Evolutionary conservation across 2,113 vertebrate species (phyloP).

Genomic region (Plecotus auritus): DNA sequence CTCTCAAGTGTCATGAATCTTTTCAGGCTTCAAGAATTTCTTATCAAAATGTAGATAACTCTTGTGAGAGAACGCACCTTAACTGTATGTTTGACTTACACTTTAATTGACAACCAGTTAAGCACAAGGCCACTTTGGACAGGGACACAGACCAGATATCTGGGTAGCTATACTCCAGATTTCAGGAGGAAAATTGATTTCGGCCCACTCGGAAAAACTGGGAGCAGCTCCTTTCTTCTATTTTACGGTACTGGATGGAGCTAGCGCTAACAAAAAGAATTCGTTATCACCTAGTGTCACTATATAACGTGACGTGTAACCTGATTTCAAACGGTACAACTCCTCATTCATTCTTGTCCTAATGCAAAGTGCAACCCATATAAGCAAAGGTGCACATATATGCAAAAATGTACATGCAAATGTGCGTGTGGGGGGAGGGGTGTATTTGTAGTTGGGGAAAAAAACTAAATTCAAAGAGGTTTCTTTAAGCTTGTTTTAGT

Average conservation of each 20-base stretch:
- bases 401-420: background rate
- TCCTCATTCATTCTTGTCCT: background rate
- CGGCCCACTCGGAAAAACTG: background rate
- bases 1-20: background rate
- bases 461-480: background rate
- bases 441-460: background rate
- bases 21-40: constrained; percentile 14
- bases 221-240: background rate
- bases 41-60: constrained; percentile 43
- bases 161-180: background rate
- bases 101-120: background rate
- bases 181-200: background rate
- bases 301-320: background rate
- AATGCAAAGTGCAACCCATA: background rate
- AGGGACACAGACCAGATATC: background rate
- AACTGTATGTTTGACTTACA: background rate
- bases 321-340: background rate
- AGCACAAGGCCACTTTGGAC: background rate
- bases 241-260: background rate
- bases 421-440: background rate
- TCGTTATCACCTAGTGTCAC: background rate
- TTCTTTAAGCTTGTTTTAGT: background rate
- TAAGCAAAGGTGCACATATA: background rate
- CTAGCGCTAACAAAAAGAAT: background rate
- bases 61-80: background rate